Evolutionary conservation across 2,113 vertebrate species (phyloP).

Genomic region (Halichoerus grypus): DNA sequence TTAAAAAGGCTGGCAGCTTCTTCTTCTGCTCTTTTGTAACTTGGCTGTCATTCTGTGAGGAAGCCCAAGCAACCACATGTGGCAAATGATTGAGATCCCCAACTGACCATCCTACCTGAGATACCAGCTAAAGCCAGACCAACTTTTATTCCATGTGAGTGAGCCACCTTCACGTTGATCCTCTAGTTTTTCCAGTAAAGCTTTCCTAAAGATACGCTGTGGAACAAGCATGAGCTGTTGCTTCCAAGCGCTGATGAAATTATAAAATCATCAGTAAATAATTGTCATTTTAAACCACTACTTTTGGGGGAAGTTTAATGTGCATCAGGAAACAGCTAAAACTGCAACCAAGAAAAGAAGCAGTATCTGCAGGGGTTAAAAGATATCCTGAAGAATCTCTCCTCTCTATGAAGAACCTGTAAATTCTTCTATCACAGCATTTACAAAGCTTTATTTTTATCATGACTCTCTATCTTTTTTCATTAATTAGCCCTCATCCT

Average conservation of each 20-base stretch:
- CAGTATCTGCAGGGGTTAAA: neutral
- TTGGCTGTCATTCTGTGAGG: neutral
- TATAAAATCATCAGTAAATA: neutral
- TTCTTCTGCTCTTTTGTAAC: neutral
- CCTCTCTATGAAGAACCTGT: neutral
- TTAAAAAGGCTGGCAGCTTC: neutral
- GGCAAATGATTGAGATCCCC: neutral
- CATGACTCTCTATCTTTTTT: neutral
- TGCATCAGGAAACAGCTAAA: neutral
- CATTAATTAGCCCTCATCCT: neutral
- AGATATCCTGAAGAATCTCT: neutral
- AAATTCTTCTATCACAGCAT: neutral
- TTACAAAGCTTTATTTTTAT: neutral
- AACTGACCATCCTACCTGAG: fast-evolving
- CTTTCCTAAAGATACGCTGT: neutral
- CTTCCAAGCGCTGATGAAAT: neutral
- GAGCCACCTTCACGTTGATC: neutral
- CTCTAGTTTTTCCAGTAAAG: neutral
- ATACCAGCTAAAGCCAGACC: neutral
- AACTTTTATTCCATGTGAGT: neutral
- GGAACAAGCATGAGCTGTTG: neutral
- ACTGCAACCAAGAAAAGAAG: neutral
- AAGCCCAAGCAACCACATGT: neutral
- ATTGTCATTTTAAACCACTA: neutral
- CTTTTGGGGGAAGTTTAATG: neutral